Evolutionary conservation across 2,888 invertebrate species (phyloP), one percentile per base, ranked within the genome.

Genomic region (Stegana nigrithorax): DNA sequence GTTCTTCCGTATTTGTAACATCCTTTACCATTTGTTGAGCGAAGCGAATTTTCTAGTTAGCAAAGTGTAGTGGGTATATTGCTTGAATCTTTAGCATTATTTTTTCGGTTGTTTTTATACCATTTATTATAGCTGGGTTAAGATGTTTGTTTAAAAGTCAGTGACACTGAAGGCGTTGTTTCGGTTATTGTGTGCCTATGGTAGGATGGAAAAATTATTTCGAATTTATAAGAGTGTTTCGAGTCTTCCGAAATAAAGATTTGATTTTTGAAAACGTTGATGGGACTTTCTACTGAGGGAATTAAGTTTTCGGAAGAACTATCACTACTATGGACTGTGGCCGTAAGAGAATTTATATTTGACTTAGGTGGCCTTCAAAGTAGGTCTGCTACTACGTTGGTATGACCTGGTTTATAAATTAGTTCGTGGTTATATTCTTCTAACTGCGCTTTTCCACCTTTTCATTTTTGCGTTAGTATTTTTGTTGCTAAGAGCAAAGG

Each of bases 341-440:
- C 32, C 19, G 56, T 55, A 12, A 61, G 14, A 10, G 56, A 21
- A 42, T 62, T 62, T 3, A 61, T 44, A 14, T 60, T 10, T 8
- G 59, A 21, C 19, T 25, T 25, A 6, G 23, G 42, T 2, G 64
- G 62, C 19, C 60, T 47, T 14, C 65, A 66, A 4, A 67, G 44
- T 5, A 55, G 50, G 47, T 66, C 67, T 12, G 69, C 66, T 4
- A 83, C 67, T 12, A 73, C 67, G 66, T 85, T 83, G 3, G 64
- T 53, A 36, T 39, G 53, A 17, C 60, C 64, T 39, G 81, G 83
- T 3, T 76, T 72, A 63, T 87, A 86, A n/a, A 73, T 66, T 23
- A 47, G 21, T 23, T 47, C 47, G 12, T 47, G 19, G 23, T 47
- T 47, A 23, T 63, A 66, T 14, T 63, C 63, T 10, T 66, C 63